Evolutionary conservation across 2,797 vertebrate genomes (phyloP), one percentile per base, ranked within the genome.

Genomic region (Heteromormyrus szaboi): DNA sequence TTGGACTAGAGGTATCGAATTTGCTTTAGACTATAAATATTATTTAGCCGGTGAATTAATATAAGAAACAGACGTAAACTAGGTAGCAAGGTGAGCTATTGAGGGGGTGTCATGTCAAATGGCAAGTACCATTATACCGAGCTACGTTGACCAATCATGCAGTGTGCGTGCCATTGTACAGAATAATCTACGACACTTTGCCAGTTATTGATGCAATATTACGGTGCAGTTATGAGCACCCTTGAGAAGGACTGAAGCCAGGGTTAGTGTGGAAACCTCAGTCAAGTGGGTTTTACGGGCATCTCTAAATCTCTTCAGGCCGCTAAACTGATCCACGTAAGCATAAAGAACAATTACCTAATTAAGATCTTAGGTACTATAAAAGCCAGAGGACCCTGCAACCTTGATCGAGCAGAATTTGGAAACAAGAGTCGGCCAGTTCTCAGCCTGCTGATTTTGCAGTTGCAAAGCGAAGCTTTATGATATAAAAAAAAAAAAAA

Each of bases 271-370:
- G n/a, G 41, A 44, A 44, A 22, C 19, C 19, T 50, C 89, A 84
- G 72, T 68, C 56, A 33, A 88, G 83, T 81, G 88, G 11, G 22
- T 88, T 91, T 90, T 85, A 83, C 84, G 79, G 84, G 59, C 48
- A 41, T 87, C 79, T 81, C 89, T 91, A 87, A 90, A 90, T 89
- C 81, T 90, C 88, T 46, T 54, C 83, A 76, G 68, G 83, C 84
- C 4, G 48, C 54, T 72, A 59, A 87, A 88, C 85, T 90, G 89
- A 90, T 90, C 86, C 87, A 87, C 89, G 76, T 90, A 88, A 90
- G 88, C 62, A 87, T 90, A 91, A 89, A 90, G 88, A 83, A 90
- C 89, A 89, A 90, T 91, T 89, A 90, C 89, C 86, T 88, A 88
- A 91, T 90, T 88, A 89, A 89, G 88, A 86, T 50, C 83, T 89